These are phyloP conservation scores for Austrolebias charrua DNA, from an alignment of 2,797 vertebrate species.

Conservation along the genomic window DNA sequence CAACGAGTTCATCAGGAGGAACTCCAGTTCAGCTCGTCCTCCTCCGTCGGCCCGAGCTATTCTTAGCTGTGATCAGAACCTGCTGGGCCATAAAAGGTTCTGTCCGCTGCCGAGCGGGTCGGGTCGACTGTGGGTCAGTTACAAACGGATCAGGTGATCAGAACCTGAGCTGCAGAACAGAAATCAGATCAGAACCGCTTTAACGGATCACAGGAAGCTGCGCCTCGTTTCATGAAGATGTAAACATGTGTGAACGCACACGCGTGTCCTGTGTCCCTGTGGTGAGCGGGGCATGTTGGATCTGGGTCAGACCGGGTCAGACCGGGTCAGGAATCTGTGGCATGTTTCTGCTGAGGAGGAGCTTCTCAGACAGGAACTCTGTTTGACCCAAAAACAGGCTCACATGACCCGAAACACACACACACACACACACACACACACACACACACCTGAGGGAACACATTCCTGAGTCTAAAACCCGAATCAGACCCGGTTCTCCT, in stretches of 20 bases:
- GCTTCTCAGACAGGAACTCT: not conserved
- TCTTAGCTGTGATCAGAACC: conserved; percentile 66
- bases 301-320: conserved; percentile 67
- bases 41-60: conserved; percentile 56
- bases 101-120: conserved; percentile 53
- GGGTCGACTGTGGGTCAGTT: conserved; percentile 5
- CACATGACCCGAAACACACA: too few relatives aligned
- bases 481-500: too few relatives aligned
- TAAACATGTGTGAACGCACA: not conserved
- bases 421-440: too few relatives aligned
- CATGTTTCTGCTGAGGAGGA: conserved; percentile 36
- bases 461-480: too few relatives aligned
- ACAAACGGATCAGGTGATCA: too few relatives aligned
- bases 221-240: too few relatives aligned
- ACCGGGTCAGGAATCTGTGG: conserved; percentile 73
- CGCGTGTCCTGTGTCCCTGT: not conserved
- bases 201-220: too few relatives aligned
- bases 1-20: too few relatives aligned
- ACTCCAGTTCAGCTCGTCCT: not conserved
- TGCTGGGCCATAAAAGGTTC: conserved; percentile 74
- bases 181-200: too few relatives aligned
- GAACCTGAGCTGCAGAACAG: too few relatives aligned
- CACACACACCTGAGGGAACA: too few relatives aligned
- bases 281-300: conserved; percentile 47
- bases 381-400: not conserved